phyloP scores from a whole-genome alignment of 2,797 vertebrate genomes.

The Lerista edwardsae region DNA sequence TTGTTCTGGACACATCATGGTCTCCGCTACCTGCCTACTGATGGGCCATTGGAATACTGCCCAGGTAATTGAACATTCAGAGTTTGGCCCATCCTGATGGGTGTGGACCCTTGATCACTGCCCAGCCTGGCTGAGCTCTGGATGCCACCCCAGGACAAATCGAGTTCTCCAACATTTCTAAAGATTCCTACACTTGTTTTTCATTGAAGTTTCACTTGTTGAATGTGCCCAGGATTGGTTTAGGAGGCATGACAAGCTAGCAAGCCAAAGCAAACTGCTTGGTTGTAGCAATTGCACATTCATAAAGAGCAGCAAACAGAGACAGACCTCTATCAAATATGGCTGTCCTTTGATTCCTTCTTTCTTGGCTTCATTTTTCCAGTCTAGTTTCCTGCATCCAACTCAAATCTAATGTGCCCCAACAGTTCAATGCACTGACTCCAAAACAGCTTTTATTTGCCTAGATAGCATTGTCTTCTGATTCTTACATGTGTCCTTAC shows the following conservation, averaged over 20 bases:
- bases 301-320: background rate
- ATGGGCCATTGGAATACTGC: too few relatives aligned
- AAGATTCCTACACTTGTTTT: background rate
- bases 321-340: background rate
- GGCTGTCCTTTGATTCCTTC: background rate
- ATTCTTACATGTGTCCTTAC: slow-evolving; percentile 17
- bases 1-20: too few relatives aligned
- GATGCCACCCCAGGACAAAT: background rate
- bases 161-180: background rate
- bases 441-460: slow-evolving; percentile 48
- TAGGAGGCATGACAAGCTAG: background rate
- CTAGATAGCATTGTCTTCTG: background rate
- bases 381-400: slow-evolving; percentile 39
- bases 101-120: too few relatives aligned
- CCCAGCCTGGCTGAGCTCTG: too few relatives aligned
- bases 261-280: rapidly evolving
- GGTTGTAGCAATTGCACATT: background rate
- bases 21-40: too few relatives aligned
- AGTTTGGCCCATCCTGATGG: too few relatives aligned
- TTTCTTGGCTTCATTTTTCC: slow-evolving; percentile 9
- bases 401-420: slow-evolving; percentile 32
- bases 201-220: background rate
- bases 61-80: too few relatives aligned
- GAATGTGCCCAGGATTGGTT: background rate
- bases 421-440: slow-evolving; percentile 53